These are phyloP conservation scores for Rhynchomys soricoides DNA, from an alignment of 2,113 vertebrate genomes.

Conservation along the genomic window DNA sequence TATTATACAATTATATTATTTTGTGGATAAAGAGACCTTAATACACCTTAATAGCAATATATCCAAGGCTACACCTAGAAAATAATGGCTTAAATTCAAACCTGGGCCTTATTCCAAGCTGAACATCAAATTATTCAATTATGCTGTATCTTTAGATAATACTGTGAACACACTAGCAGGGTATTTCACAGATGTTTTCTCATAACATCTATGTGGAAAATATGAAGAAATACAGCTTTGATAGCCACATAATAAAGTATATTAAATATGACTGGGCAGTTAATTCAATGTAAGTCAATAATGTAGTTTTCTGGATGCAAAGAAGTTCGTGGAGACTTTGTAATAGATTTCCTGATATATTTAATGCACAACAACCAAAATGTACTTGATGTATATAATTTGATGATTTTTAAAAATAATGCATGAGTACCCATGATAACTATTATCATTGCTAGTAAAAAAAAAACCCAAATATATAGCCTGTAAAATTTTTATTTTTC, in stretches of 20 bases:
- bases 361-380: neutral
- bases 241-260: neutral
- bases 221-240: neutral
- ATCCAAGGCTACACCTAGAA: neutral
- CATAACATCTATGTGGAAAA: neutral
- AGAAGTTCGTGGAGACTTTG: neutral
- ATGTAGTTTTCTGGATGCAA: neutral
- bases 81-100: constrained; percentile 37
- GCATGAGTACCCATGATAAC: neutral
- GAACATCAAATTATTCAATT: neutral
- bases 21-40: neutral
- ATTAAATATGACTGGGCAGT: neutral
- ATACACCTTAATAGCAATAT: neutral
- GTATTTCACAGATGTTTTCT: neutral
- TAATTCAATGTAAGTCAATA: neutral
- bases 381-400: neutral
- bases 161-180: neutral
- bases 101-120: neutral
- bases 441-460: neutral
- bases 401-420: neutral
- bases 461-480: neutral
- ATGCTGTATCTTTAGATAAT: neutral
- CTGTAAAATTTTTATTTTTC: neutral
- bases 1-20: neutral
- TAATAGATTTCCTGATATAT: neutral